Conservation (phyloP, 2,888 invertebrate genomes). For the Acanthoscelides obtectus region DNA sequence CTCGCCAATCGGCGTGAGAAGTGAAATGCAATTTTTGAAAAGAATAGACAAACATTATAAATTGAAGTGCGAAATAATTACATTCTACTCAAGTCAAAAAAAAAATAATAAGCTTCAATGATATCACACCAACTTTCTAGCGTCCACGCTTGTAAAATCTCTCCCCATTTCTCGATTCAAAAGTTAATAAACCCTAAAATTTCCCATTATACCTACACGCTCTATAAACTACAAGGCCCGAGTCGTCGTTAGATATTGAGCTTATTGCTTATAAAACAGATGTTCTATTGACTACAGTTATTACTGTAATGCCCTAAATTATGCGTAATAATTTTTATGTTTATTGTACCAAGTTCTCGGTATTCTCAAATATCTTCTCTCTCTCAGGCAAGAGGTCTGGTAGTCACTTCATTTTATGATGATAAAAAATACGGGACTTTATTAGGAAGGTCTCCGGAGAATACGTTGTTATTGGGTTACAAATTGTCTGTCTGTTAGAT, state of each 20-base stretch:
- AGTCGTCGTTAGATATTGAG: background rate
- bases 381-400: constrained; percentile 7
- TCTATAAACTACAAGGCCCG: constrained; percentile 3
- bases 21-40: too few relatives aligned
- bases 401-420: constrained; percentile 7
- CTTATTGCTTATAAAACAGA: constrained; percentile 16
- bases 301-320: constrained; percentile 23
- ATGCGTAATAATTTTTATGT: constrained; percentile 22
- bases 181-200: background rate
- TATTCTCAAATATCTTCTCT: constrained; percentile 2
- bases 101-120: background rate
- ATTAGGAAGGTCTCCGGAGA: background rate
- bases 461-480: background rate
- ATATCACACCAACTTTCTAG: background rate
- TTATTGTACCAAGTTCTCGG: constrained; percentile 17
- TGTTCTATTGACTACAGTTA: constrained; percentile 21
- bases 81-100: too few relatives aligned
- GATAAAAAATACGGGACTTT: constrained; percentile 4
- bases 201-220: background rate
- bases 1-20: too few relatives aligned
- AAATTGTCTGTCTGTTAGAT: too few relatives aligned
- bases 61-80: too few relatives aligned
- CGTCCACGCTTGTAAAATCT: background rate
- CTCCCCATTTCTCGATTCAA: background rate
- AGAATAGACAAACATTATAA: too few relatives aligned